Percentiles rank a stretch among this genome's conserved stretches.
phyloP scores from a whole-genome alignment of 2,113 vertebrate genomes.

The Vanacampus margaritifer region DNA sequence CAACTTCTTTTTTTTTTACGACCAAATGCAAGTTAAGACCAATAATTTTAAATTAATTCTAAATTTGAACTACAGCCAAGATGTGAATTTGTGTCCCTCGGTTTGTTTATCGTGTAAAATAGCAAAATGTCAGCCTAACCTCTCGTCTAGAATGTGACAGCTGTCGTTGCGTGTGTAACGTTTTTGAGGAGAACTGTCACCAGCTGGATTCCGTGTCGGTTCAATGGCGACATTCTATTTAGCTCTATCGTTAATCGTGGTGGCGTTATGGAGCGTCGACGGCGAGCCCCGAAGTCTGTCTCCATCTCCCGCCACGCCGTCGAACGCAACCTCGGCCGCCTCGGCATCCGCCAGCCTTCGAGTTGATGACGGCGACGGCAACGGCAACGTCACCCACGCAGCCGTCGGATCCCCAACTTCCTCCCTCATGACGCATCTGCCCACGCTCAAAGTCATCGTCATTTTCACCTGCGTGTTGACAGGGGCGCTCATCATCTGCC shows the following conservation, averaged over 20 bases:
- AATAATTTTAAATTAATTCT: not conserved
- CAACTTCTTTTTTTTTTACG: constrained; percentile 20
- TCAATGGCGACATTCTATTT: constrained; percentile 42
- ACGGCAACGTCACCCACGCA: constrained; percentile 47
- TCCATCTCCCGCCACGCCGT: constrained; percentile 46
- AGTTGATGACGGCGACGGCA: constrained; percentile 2
- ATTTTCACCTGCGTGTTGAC: constrained; percentile 81
- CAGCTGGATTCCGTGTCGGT: not conserved
- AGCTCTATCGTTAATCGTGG: constrained; percentile 41
- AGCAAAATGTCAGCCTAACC: constrained; percentile 2
- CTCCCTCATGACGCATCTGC: constrained; percentile 78
- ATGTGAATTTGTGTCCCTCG: constrained; percentile 23
- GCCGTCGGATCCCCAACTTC: constrained; percentile 69
- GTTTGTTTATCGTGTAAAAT: constrained; percentile 15
- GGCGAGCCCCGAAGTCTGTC: constrained; percentile 38
- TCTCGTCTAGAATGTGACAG: constrained; percentile 46
- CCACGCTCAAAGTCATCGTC: constrained; percentile 83
- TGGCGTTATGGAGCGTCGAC: constrained; percentile 40
- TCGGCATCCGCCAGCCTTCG: constrained; percentile 13
- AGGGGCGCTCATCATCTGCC: constrained; percentile 79
- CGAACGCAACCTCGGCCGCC: constrained; percentile 53
- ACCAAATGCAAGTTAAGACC: constrained; percentile 9
- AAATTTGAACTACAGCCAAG: not conserved
- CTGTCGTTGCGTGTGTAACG: constrained; percentile 27
- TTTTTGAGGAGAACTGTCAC: not conserved